These are phyloP conservation scores for Synergus gifuensis DNA, from an alignment of 2,888 invertebrate species.

Conservation along the genomic window DNA sequence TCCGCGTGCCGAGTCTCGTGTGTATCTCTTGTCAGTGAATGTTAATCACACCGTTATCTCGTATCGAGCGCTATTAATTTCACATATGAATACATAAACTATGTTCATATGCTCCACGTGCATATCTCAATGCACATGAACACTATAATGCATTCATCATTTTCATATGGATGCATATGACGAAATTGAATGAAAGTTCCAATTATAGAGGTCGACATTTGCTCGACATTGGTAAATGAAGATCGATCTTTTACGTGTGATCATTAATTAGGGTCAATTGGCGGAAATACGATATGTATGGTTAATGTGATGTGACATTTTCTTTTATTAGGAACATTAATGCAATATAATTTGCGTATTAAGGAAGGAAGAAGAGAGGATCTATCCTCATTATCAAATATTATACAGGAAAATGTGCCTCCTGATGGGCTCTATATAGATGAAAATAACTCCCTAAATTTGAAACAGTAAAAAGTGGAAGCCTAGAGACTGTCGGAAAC, in stretches of 20 bases:
- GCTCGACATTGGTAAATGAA: conserved; percentile 7
- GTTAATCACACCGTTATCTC: too few species aligned
- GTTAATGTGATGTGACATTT: not conserved
- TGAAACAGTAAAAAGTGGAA: too few species aligned
- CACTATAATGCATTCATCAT: not conserved
- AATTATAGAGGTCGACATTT: not conserved
- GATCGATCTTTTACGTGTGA: not conserved
- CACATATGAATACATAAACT: not conserved
- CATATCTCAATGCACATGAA: not conserved
- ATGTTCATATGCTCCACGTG: not conserved
- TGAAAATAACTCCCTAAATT: too few species aligned
- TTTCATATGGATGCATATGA: not conserved
- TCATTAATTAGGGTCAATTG: not conserved
- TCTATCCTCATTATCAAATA: not conserved
- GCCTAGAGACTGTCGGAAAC: too few species aligned
- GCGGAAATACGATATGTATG: not conserved
- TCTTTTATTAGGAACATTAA: not conserved
- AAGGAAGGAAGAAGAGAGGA: not conserved
- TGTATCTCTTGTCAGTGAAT: too few species aligned
- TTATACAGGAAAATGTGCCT: not conserved
- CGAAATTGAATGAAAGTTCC: conserved; percentile 7
- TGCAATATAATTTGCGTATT: not conserved
- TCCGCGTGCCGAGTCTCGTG: too few species aligned
- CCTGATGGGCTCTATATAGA: too few species aligned
- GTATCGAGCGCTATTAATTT: too few species aligned